Evolutionary conservation across 1,140 invertebrate genomes (phyloP).

Genomic region (Heliconius melpomene): DNA sequence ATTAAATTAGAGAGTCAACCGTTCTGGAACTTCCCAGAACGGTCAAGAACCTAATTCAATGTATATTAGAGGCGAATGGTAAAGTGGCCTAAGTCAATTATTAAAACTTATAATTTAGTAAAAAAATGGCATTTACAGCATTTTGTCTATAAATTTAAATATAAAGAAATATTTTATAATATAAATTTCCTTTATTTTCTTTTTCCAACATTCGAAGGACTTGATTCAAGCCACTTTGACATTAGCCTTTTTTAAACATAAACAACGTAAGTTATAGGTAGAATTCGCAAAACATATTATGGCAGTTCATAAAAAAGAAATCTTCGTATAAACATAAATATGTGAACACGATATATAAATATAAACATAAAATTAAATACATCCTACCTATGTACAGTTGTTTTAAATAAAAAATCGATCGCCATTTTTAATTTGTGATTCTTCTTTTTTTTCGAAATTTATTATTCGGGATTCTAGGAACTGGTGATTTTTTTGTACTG

Average conservation of each 20-base stretch:
- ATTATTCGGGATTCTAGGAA: slow-evolving; percentile 49
- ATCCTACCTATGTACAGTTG: slow-evolving; percentile 67
- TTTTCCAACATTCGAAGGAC: neutral
- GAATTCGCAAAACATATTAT: slow-evolving; percentile 18
- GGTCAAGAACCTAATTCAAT: slow-evolving; percentile 71
- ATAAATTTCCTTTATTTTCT: neutral
- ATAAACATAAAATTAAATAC: slow-evolving; percentile 34
- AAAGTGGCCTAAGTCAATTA: neutral
- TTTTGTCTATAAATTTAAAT: neutral
- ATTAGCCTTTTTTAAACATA: slow-evolving; percentile 23
- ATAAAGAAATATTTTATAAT: neutral
- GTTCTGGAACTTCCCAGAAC: slow-evolving; percentile 59
- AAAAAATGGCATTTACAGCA: neutral
- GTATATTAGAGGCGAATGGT: slow-evolving; percentile 25
- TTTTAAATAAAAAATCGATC: slow-evolving; percentile 48
- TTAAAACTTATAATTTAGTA: neutral
- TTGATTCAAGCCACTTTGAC: neutral
- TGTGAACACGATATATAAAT: slow-evolving; percentile 18
- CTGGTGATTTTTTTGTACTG: slow-evolving; percentile 48
- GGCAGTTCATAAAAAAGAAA: slow-evolving; percentile 35
- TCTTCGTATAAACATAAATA: slow-evolving; percentile 28
- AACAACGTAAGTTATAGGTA: slow-evolving; percentile 33
- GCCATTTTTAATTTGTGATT: slow-evolving; percentile 31
- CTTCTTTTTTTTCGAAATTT: neutral
- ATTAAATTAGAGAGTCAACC: slow-evolving; percentile 72